Percentiles rank a stretch among this genome's conserved stretches.
These are phyloP conservation scores for Thymelicus lineola DNA, from an alignment of 2,888 invertebrate genomes.

Conservation along the genomic window DNA sequence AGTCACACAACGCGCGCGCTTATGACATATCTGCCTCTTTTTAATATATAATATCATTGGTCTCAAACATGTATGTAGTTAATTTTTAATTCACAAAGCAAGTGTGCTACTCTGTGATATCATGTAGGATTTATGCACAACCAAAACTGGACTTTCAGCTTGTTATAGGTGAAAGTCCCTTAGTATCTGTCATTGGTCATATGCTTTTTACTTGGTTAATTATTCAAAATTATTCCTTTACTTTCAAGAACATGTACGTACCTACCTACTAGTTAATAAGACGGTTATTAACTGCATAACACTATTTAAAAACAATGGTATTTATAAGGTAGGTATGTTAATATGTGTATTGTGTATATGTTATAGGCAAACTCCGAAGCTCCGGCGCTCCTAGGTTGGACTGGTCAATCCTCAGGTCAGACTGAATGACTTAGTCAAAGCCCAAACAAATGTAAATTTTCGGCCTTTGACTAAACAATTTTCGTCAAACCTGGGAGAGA, in stretches of 20 bases:
- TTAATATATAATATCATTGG: too few relatives aligned
- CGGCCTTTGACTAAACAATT: too few relatives aligned
- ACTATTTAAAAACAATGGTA: neutral
- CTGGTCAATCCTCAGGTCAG: too few relatives aligned
- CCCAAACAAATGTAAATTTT: too few relatives aligned
- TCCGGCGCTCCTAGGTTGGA: too few relatives aligned
- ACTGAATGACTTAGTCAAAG: too few relatives aligned
- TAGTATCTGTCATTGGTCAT: constrained; percentile 13
- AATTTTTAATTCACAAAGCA: neutral
- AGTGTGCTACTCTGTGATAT: neutral
- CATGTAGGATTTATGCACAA: constrained; percentile 6
- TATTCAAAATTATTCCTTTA: neutral
- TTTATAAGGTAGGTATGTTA: neutral
- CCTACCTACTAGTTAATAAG: constrained; percentile 3
- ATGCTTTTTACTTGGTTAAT: constrained; percentile 17
- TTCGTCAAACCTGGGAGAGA: too few relatives aligned
- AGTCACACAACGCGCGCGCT: too few relatives aligned
- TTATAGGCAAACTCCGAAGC: too few relatives aligned
- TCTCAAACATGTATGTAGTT: too few relatives aligned
- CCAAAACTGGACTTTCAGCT: constrained; percentile 15
- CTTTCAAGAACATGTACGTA: neutral
- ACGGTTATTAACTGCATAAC: neutral
- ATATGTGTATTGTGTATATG: too few relatives aligned
- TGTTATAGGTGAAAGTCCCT: constrained; percentile 16
- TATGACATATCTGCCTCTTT: too few relatives aligned